These are phyloP conservation scores for Arge pagana DNA, from an alignment of 2,888 invertebrate genomes.

Conservation along the genomic window DNA sequence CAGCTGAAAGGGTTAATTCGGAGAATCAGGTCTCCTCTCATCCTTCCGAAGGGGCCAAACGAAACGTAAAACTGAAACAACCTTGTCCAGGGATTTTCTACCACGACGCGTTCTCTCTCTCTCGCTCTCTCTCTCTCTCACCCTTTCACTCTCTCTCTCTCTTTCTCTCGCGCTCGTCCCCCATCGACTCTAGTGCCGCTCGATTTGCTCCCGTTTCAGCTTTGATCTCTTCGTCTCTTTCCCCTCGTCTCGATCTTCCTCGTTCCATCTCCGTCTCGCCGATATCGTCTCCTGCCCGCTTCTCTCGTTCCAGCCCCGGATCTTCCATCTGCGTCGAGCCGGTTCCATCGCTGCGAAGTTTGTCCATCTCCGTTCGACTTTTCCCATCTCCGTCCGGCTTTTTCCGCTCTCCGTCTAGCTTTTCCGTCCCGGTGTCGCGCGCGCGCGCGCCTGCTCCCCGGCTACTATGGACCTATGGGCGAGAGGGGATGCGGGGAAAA, in stretches of 20 bases:
- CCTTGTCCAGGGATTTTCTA: constrained; percentile 32
- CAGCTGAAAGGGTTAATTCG: constrained; percentile 19
- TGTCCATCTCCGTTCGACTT: neutral
- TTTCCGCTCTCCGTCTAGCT: constrained; percentile 18
- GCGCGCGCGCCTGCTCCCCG: constrained; percentile 16
- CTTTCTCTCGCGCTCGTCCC: constrained; percentile 1
- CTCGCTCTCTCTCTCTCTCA: constrained; percentile 26
- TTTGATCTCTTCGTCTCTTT: constrained; percentile 5
- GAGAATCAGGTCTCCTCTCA: constrained; percentile 6
- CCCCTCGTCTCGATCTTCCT: neutral
- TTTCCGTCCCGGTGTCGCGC: constrained; percentile 35
- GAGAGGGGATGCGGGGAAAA: constrained; percentile 33
- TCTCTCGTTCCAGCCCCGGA: too few relatives aligned
- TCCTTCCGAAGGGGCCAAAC: constrained; percentile 9
- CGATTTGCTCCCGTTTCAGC: constrained; percentile 14
- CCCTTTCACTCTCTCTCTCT: constrained; percentile 27
- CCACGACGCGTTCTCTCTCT: too few relatives aligned
- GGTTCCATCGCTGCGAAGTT: neutral
- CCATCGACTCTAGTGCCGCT: neutral
- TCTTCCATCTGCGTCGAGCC: constrained; percentile 24
- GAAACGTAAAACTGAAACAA: constrained; percentile 23
- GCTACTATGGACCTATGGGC: constrained; percentile 8
- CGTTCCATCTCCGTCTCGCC: neutral
- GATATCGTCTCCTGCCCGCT: neutral
- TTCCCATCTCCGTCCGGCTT: neutral